phyloP scores from a whole-genome alignment of 2,797 vertebrate species.

The Tauraco hartlaubi region DNA sequence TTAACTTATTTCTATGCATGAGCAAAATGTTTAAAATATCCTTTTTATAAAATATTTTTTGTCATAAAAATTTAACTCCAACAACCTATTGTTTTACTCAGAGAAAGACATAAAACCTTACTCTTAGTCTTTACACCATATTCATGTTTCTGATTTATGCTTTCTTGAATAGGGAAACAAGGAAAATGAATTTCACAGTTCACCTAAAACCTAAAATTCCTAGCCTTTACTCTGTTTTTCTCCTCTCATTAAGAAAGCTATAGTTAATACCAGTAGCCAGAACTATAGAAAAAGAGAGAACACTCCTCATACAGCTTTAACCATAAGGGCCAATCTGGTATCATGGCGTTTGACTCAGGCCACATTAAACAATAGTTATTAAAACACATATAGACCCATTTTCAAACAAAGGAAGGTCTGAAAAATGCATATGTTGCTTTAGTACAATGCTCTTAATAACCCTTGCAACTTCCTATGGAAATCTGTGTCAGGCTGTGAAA shows the following conservation, averaged over 20 bases:
- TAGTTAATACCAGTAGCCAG: background rate
- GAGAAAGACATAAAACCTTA: background rate
- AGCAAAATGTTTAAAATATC: background rate
- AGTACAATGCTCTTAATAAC: background rate
- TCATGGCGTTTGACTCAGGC: background rate
- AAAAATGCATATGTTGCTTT: background rate
- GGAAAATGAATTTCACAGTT: background rate
- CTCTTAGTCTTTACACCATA: background rate
- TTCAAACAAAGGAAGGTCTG: background rate
- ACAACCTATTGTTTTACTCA: background rate
- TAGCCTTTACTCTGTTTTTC: background rate
- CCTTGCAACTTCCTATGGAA: background rate
- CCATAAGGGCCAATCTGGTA: background rate
- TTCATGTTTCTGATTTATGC: background rate
- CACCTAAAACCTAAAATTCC: background rate
- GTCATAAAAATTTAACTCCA: background rate
- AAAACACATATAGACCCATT: background rate
- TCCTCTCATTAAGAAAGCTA: background rate
- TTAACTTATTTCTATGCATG: background rate
- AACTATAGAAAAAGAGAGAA: background rate
- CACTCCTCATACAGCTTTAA: background rate
- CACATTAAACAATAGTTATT: background rate
- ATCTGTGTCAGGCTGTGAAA: background rate
- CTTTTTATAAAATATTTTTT: background rate
- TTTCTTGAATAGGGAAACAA: background rate